Conservation (phyloP, 1,140 invertebrate genomes). For the Agrilus planipennis region DNA sequence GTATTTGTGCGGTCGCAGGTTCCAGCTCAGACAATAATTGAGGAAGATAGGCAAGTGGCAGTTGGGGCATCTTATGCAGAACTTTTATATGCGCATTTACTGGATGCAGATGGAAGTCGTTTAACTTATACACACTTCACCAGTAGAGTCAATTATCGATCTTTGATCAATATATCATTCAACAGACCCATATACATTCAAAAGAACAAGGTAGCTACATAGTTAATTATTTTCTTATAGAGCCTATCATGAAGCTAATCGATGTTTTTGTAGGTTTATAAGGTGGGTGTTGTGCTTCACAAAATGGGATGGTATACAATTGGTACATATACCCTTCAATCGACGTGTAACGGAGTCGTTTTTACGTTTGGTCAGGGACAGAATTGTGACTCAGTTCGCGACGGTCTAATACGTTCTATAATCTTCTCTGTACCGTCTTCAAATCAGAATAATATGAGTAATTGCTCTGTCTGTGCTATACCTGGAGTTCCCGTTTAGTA, state of each 20-base stretch:
- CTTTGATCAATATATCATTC: slow-evolving; percentile 63
- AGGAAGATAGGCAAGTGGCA: slow-evolving; percentile 25
- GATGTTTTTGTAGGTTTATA: slow-evolving; percentile 46
- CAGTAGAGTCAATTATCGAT: slow-evolving; percentile 51
- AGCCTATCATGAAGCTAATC: background rate
- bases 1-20: too few species aligned
- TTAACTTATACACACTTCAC: slow-evolving; percentile 72
- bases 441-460: too few species aligned
- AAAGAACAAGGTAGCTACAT: slow-evolving; percentile 58
- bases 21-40: slow-evolving; percentile 45
- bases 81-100: slow-evolving; percentile 63
- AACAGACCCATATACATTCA: slow-evolving; percentile 64
- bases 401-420: slow-evolving; percentile 63
- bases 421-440: slow-evolving; percentile 41
- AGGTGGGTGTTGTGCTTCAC: slow-evolving; percentile 68
- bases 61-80: slow-evolving; percentile 48
- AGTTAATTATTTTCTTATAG: too few species aligned
- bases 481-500: too few species aligned
- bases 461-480: too few species aligned
- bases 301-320: slow-evolving; percentile 66
- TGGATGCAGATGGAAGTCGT: slow-evolving; percentile 60
- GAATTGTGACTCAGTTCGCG: slow-evolving; percentile 49
- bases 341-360: slow-evolving; percentile 50
- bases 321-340: slow-evolving; percentile 49
- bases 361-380: slow-evolving; percentile 63